These are phyloP conservation scores for Furcula furcula DNA, from an alignment of 2,888 invertebrate genomes.

Conservation along the genomic window DNA sequence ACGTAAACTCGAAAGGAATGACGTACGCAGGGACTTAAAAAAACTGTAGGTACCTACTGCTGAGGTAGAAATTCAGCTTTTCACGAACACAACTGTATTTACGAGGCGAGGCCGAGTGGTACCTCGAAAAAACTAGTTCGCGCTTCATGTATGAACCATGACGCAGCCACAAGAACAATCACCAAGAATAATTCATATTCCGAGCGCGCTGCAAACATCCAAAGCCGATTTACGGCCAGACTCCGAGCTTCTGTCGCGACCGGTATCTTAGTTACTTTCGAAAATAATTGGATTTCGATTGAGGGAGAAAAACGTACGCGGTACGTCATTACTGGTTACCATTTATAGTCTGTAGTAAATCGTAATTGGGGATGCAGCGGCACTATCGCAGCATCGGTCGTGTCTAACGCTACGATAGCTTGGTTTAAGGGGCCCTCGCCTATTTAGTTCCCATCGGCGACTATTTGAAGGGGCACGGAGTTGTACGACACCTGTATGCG, in stretches of 20 bases:
- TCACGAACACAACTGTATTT: constrained; percentile 62
- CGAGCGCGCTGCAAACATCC: constrained; percentile 76
- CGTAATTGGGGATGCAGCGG: constrained; percentile 70
- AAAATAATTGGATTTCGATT: constrained; percentile 80
- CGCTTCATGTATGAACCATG: constrained; percentile 82
- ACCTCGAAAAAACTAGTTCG: constrained; percentile 74
- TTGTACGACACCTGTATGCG: constrained; percentile 76
- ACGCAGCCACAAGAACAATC: constrained; percentile 76
- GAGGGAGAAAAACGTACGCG: constrained; percentile 66
- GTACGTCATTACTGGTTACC: constrained; percentile 75
- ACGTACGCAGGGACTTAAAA: constrained; percentile 40
- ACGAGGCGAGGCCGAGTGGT: constrained; percentile 51
- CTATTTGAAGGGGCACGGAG: constrained; percentile 66
- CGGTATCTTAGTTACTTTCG: constrained; percentile 74
- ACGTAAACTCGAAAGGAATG: constrained; percentile 34
- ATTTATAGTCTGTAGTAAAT: constrained; percentile 72
- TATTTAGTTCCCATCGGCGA: constrained; percentile 68
- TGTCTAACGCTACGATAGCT: constrained; percentile 64
- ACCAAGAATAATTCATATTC: constrained; percentile 80
- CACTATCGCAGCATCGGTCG: constrained; percentile 62
- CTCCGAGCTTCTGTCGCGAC: constrained; percentile 63
- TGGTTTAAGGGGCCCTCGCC: constrained; percentile 59
- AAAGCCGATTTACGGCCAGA: constrained; percentile 67
- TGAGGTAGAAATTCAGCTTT: constrained; percentile 55
- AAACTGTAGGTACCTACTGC: constrained; percentile 40